Evolutionary conservation across 1,140 invertebrate genomes (phyloP).

Genomic region (Habropoda laboriosa): DNA sequence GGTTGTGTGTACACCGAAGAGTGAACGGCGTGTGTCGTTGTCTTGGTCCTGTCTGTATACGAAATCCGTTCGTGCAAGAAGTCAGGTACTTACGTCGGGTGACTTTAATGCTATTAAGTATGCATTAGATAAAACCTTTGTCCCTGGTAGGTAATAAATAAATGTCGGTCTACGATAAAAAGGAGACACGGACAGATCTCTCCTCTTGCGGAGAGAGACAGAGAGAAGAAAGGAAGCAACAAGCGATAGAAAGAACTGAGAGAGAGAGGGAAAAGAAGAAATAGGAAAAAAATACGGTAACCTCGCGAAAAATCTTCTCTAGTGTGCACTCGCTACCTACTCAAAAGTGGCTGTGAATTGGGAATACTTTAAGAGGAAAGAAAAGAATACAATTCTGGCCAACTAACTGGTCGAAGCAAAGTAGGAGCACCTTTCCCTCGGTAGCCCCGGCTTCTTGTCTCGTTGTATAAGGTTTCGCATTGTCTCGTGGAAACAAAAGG

Average conservation of each 20-base stretch:
- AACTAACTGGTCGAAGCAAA: slow-evolving; percentile 63
- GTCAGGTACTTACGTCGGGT: no score
- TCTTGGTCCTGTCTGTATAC: no score
- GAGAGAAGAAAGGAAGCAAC: neutral
- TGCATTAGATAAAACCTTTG: slow-evolving; percentile 22
- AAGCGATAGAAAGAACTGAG: neutral
- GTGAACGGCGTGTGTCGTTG: neutral
- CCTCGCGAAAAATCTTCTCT: slow-evolving; percentile 41
- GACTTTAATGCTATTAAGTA: neutral
- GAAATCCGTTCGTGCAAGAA: slow-evolving; percentile 1
- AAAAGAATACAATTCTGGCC: slow-evolving; percentile 54
- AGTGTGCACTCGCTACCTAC: slow-evolving; percentile 38
- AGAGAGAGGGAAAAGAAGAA: neutral
- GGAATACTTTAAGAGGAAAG: slow-evolving; percentile 48
- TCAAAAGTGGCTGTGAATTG: slow-evolving; percentile 56
- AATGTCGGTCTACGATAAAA: neutral
- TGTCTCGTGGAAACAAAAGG: slow-evolving; percentile 74
- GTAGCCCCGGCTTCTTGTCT: slow-evolving; percentile 30
- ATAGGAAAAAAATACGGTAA: slow-evolving; percentile 13
- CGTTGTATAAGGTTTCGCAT: slow-evolving; percentile 70
- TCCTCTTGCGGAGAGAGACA: no score
- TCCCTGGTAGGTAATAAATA: slow-evolving; percentile 11
- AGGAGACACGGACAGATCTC: neutral
- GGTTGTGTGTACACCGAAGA: neutral
- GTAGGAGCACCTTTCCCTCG: slow-evolving; percentile 47